Evolutionary conservation across 2,113 vertebrate species (phyloP).

Genomic region (Cromileptes altivelis): DNA sequence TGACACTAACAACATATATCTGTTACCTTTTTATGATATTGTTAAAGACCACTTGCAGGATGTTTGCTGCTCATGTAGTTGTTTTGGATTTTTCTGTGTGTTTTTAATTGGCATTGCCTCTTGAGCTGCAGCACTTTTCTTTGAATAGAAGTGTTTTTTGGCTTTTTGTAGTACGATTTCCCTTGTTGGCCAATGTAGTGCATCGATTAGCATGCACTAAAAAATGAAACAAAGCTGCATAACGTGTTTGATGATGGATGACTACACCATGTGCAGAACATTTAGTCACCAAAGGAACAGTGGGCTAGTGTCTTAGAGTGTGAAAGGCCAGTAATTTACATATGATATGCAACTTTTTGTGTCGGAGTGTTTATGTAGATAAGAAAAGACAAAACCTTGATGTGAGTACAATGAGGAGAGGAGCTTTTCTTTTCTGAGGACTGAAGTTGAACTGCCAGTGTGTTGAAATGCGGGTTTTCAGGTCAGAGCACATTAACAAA

Average conservation of each 20-base stretch:
- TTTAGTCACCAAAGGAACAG: constrained; percentile 2
- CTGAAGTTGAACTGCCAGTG: not conserved
- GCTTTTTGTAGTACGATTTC: no score
- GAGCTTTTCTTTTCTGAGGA: not conserved
- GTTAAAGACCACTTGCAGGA: no score
- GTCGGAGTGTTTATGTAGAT: not conserved
- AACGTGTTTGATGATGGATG: not conserved
- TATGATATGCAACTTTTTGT: not conserved
- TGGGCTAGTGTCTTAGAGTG: not conserved
- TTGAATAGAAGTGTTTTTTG: no score
- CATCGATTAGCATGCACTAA: not conserved
- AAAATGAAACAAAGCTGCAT: not conserved
- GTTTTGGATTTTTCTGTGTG: no score
- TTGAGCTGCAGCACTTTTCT: no score
- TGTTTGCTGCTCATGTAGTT: no score
- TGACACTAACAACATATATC: no score
- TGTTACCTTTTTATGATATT: no score
- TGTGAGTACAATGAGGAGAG: not conserved
- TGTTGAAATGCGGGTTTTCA: constrained; percentile 9
- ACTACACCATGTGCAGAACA: not conserved
- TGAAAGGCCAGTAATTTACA: not conserved
- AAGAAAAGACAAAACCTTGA: not conserved
- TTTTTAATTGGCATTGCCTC: no score
- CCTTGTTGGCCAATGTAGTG: no score
- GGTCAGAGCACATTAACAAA: not conserved